Conservation (phyloP, 1,140 invertebrate species). For the Philotrypesis tridentata region DNA sequence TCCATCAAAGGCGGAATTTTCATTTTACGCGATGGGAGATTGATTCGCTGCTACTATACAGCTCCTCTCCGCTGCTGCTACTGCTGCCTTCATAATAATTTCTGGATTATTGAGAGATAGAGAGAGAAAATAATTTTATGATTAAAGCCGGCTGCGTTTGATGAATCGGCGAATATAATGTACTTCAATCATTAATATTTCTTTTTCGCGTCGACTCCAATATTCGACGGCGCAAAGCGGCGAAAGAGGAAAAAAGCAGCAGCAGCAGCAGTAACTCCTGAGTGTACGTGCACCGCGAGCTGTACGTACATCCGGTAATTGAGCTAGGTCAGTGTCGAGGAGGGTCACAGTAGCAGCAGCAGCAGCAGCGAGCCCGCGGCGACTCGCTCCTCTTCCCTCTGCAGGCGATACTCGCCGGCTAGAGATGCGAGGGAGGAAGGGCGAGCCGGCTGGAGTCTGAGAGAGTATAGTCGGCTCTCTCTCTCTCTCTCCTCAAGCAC, state of each 20-base stretch:
- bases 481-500: constrained; percentile 7
- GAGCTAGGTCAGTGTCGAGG: constrained; percentile 11
- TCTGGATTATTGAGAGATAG: not conserved
- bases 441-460: constrained; percentile 34
- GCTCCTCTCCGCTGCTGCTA: not conserved
- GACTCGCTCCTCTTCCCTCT: constrained; percentile 51
- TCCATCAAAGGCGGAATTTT: constrained; percentile 37
- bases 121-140: not conserved
- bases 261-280: not conserved
- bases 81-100: not conserved
- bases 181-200: not conserved
- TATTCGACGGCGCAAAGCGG: no score
- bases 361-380: constrained; percentile 48
- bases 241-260: not conserved
- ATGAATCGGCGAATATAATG: not conserved
- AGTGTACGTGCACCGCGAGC: not conserved
- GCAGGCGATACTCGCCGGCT: constrained; percentile 51
- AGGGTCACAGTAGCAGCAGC: constrained; percentile 43
- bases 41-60: constrained; percentile 30
- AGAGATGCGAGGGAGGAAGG: constrained; percentile 39
- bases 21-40: constrained; percentile 10
- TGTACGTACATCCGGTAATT: not conserved
- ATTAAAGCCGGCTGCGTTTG: not conserved
- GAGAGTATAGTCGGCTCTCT: constrained; percentile 33
- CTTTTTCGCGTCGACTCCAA: not conserved